Evolutionary conservation across 2,888 invertebrate genomes (phyloP).

Genomic region (Drosophila infuscata): DNA sequence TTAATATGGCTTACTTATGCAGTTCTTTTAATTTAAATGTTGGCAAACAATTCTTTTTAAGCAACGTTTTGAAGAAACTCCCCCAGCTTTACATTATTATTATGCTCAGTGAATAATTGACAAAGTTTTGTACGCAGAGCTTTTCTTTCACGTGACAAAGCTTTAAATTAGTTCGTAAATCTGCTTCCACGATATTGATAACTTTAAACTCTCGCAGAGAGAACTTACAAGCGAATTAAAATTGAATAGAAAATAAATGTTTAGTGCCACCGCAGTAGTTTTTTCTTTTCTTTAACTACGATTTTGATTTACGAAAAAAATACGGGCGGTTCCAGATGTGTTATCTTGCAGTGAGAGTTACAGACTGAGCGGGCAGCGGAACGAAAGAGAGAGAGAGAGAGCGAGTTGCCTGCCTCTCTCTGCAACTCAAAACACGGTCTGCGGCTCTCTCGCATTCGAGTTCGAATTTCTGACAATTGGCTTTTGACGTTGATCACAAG

Average conservation of each 20-base stretch:
- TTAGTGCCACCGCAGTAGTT: slow-evolving; percentile 9
- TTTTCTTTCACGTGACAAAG: slow-evolving; percentile 77
- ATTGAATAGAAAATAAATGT: slow-evolving; percentile 28
- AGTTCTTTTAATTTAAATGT: slow-evolving; percentile 1
- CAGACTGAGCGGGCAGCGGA: not conserved
- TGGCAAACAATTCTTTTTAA: slow-evolving; percentile 6
- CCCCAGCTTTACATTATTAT: slow-evolving; percentile 15
- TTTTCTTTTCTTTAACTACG: slow-evolving; percentile 18
- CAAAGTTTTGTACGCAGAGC: slow-evolving; percentile 63
- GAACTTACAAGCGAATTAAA: slow-evolving; percentile 10
- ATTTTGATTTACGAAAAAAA: slow-evolving; percentile 22
- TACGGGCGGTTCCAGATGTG: slow-evolving; percentile 54
- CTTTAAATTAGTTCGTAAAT: slow-evolving; percentile 72
- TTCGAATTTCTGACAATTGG: slow-evolving; percentile 77
- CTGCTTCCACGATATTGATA: slow-evolving; percentile 40
- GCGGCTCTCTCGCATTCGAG: slow-evolving; percentile 62
- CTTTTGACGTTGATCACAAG: slow-evolving; percentile 80
- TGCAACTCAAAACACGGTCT: slow-evolving; percentile 21
- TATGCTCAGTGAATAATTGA: slow-evolving; percentile 22
- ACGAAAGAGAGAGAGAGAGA: slow-evolving; percentile 16
- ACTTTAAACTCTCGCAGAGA: slow-evolving; percentile 34
- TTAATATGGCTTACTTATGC: not conserved
- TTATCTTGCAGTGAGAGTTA: slow-evolving; percentile 34
- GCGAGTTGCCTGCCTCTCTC: slow-evolving; percentile 12
- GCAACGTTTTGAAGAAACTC: slow-evolving; percentile 23